Evolutionary conservation across 2,113 vertebrate genomes (phyloP).

Genomic region (Protobothrops flavoviridis): DNA sequence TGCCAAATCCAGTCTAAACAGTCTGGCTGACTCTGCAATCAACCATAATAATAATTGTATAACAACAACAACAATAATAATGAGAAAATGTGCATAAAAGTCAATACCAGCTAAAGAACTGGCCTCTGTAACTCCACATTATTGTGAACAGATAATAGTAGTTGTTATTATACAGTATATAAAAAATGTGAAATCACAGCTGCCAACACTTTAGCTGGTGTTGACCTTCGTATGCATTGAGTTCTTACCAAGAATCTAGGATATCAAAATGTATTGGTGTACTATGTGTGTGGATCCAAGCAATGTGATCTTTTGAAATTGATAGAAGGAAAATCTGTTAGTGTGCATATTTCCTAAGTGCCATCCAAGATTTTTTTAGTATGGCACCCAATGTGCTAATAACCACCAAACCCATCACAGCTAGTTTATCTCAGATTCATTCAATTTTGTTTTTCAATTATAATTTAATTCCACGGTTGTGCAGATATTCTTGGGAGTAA

Average conservation of each 20-base stretch:
- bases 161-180: background rate
- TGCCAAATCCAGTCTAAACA: background rate
- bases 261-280: background rate
- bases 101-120: background rate
- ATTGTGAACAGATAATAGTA: background rate
- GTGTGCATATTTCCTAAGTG: background rate
- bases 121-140: background rate
- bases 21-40: background rate
- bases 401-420: background rate
- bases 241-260: background rate
- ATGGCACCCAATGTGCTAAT: background rate
- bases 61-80: background rate
- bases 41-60: background rate
- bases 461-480: background rate
- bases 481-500: background rate
- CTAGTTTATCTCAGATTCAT: background rate
- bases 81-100: background rate
- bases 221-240: background rate
- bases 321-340: background rate
- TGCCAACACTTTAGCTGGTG: background rate
- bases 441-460: background rate
- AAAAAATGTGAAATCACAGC: background rate
- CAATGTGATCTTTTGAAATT: background rate
- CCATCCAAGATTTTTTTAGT: background rate
- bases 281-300: background rate